Evolutionary conservation across 2,113 vertebrate genomes (phyloP), one percentile per base, ranked within the genome.

Genomic region (Pachycephala philippinensis): DNA sequence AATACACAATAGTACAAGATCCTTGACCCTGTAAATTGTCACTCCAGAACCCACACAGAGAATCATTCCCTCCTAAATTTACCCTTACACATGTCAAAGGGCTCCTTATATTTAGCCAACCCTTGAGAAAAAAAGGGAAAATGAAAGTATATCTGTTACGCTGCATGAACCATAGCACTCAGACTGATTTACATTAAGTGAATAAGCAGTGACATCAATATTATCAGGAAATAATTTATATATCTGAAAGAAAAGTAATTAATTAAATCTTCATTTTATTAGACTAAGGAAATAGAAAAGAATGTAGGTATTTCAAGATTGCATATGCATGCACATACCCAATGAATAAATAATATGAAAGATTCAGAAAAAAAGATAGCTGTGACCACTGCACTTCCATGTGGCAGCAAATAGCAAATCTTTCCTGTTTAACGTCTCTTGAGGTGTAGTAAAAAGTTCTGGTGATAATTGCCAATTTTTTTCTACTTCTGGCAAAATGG

Each of bases 251-350:
- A 76, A 91, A 44, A 7, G 40, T 15, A 49, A 33, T 31, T 71
- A 23, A 61, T 81, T 60, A 79, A 60, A 56, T 31, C 3, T 19
- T 66, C 6, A 11, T 56, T 24, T 69, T 77, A 45, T 49, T 71
- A 60, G 15, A 49, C 5, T 52, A 61, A 75, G 18, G 44, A 57
- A 76, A 60, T 5, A 68, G 13, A 52, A 49, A 35, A 76, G 30
- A 6, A 56, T 44, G 37, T 3, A 59, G 10, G 18, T 45, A 37
- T 84, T 92, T 84, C 35, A 27, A 83, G 44, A 57, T 6, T 90
- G 11, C 6, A 47, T n/a, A 47, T 1, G 1, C 1, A 0, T 39
- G 19, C 13, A 47, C 3, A n/a, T 40, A n/a, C 9, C 30, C 24
- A 92, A 64, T 16, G 18, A 79, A 80, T 39, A 93, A 79, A 79